These are phyloP conservation scores for Eudemis profundana DNA, from an alignment of 2,888 invertebrate genomes.

Conservation along the genomic window DNA sequence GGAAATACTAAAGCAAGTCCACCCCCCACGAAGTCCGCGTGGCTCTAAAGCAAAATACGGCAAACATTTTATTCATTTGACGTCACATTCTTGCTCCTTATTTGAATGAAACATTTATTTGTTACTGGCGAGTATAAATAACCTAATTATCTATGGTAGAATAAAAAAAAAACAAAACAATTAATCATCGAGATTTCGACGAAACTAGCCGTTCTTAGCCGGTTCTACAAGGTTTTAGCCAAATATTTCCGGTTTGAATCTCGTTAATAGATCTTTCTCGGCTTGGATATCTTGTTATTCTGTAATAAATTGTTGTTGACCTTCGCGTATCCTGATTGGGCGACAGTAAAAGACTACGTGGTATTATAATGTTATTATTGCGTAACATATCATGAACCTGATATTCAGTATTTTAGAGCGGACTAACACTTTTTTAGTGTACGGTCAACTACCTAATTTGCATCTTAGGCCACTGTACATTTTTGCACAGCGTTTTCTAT, in stretches of 20 bases:
- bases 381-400: too few species aligned
- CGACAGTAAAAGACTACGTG: not conserved
- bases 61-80: not conserved
- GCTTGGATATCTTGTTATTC: constrained; percentile 4
- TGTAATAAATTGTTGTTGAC: not conserved
- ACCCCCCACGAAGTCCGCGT: too few species aligned
- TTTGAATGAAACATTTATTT: not conserved
- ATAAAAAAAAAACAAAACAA: constrained; percentile 19
- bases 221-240: constrained; percentile 3
- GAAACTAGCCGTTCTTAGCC: constrained; percentile 1
- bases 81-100: constrained; percentile 5
- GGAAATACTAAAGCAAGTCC: too few species aligned
- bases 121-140: constrained; percentile 8
- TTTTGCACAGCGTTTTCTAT: too few species aligned
- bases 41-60: not conserved
- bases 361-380: not conserved
- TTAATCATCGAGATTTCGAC: too few species aligned
- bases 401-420: too few species aligned
- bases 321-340: constrained; percentile 16
- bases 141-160: constrained; percentile 1
- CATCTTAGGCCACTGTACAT: too few species aligned
- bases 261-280: constrained; percentile 20
- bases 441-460: too few species aligned
- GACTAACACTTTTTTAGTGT: too few species aligned
- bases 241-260: constrained; percentile 17